Evolutionary conservation across 2,888 invertebrate genomes (phyloP).

Genomic region (Crepidodera aurea): DNA sequence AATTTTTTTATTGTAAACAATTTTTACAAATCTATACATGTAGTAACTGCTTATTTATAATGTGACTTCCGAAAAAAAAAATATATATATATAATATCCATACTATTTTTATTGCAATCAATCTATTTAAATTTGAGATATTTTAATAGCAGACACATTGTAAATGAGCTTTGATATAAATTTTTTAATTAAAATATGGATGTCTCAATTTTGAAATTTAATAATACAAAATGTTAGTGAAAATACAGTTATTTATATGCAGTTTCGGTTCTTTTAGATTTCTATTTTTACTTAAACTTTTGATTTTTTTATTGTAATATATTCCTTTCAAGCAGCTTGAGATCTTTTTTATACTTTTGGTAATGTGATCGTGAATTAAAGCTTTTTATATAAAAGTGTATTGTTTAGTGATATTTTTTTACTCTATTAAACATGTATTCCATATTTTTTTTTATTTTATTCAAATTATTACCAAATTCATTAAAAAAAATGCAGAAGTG

Average conservation of each 20-base stretch:
- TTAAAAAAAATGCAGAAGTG: too few species aligned
- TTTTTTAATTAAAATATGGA: constrained; percentile 54
- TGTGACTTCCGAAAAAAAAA: constrained; percentile 43
- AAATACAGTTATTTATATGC: constrained; percentile 48
- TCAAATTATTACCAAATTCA: not conserved
- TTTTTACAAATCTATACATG: constrained; percentile 54
- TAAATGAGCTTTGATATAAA: constrained; percentile 46
- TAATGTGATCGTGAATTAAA: constrained; percentile 61
- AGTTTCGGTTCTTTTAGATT: constrained; percentile 39
- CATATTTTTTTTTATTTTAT: constrained; percentile 40
- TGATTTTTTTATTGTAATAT: constrained; percentile 48
- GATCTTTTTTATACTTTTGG: constrained; percentile 55
- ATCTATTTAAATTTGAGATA: constrained; percentile 39
- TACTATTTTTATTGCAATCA: constrained; percentile 46
- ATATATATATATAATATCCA: constrained; percentile 37
- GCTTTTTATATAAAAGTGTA: constrained; percentile 61
- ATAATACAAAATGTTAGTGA: constrained; percentile 49
- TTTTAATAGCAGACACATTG: constrained; percentile 46
- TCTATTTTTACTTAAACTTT: constrained; percentile 43
- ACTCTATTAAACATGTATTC: constrained; percentile 62
- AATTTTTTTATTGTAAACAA: constrained; percentile 50
- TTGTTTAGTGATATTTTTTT: constrained; percentile 62
- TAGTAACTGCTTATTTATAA: constrained; percentile 49
- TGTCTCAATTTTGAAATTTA: constrained; percentile 54
- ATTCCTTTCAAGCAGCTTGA: constrained; percentile 49